Conservation (phyloP, 2,888 invertebrate species). For the Torymus auratus region DNA sequence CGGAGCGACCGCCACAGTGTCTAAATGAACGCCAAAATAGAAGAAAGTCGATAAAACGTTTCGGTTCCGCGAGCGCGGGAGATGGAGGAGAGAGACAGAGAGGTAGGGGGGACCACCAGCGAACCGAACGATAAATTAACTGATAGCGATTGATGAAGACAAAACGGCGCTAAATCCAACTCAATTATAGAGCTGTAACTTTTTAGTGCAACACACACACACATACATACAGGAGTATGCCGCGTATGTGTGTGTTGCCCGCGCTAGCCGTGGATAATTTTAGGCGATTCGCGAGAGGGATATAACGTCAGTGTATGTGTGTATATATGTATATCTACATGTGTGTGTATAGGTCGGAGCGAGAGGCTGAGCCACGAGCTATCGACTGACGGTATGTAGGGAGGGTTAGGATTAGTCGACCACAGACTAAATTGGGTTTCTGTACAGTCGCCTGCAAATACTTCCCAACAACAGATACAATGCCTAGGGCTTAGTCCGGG, state of each 20-base stretch:
- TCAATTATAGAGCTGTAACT: conserved; percentile 54
- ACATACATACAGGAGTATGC: no score
- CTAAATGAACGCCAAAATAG: neutral
- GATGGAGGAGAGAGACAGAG: neutral
- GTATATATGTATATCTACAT: neutral
- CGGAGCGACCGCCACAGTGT: no score
- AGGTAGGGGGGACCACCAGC: neutral
- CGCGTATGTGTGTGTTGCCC: neutral
- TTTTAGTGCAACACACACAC: conserved; percentile 29
- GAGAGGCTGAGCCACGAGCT: conserved; percentile 68
- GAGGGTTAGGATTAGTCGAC: conserved; percentile 74
- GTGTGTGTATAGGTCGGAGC: conserved; percentile 53
- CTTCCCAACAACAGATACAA: conserved; percentile 67
- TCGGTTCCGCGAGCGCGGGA: neutral
- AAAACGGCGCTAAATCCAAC: conserved; percentile 40
- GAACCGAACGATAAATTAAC: conserved; percentile 32
- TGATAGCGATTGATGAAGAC: conserved; percentile 48
- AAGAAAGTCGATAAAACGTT: conserved; percentile 23
- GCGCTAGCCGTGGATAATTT: conserved; percentile 57
- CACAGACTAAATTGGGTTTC: conserved; percentile 76
- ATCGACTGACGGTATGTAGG: conserved; percentile 74
- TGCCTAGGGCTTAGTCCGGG: conserved; percentile 59
- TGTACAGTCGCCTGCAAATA: conserved; percentile 73
- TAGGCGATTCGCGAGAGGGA: conserved; percentile 56
- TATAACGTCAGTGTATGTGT: conserved; percentile 35